Base-by-base conservation (phyloP, 2,888 invertebrate species). In the Pachydiplax longipennis region DNA sequence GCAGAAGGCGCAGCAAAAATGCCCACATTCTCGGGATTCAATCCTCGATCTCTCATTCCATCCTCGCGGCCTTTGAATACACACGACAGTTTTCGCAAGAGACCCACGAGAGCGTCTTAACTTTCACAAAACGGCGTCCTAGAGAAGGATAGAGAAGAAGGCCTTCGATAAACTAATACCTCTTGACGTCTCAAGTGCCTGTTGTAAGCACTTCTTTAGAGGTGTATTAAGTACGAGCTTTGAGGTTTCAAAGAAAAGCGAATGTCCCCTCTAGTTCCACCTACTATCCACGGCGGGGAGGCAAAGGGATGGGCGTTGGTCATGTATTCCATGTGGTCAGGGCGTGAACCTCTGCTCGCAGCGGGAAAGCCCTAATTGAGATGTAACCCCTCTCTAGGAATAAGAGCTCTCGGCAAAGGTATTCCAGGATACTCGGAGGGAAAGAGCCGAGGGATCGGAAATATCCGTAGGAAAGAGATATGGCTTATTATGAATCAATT, bases 341-440 rank as follows among this genome's bases (percentile, higher is more conserved):
- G 87, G 87, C 87, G 87, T 87, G 87, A 58, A 58, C 35, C 87
- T 53, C 12, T 61, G 35, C 31, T 83, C 87, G 35, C 87, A 87
- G 87, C 87, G 61, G 87, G 87, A 37, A 37, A 87, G 87, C 87
- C 87, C 87, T 87, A 87, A 87, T 87, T 87, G 87, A 87, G 87
- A 87, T 61, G 87, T 87, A 61, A 87, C 31, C 35, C 83, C 53
- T 22, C 83, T 58, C 83, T 83, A 25, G 25, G 83, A 53, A 48
- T 73, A 31, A 73, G 73, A 25, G 73, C 31, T 73, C 73, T 73
- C 15, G 31, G 73, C 31, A 12, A 73, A 13, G 31, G 25, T 73
- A 73, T 73, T 31, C 73, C 73, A 73, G 73, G 73, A 31, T 73
- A 25, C 25, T 5, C n/a, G 25, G 31, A 25, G 31, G 31, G 31